Base-by-base conservation (phyloP, 2,888 invertebrate species). In the Agonum fuliginosum region DNA sequence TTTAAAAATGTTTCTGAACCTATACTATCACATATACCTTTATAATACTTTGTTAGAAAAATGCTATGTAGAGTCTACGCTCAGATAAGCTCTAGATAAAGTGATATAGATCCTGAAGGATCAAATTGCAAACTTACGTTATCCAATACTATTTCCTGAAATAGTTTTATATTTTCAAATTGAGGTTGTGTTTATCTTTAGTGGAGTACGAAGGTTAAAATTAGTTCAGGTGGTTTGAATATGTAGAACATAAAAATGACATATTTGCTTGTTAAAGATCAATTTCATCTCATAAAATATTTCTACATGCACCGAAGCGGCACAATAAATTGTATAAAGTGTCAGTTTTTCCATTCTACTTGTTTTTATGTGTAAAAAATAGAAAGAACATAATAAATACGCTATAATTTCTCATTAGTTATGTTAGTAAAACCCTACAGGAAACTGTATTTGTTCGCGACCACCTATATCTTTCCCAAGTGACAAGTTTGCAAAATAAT, bases 401-500 rank as follows among this genome's bases (percentile, higher is more conserved):
- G n/a, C 24, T 12, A 48, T 48, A 48, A 54, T 54, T 54, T 5
- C 54, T 54, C 54, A 54, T 54, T 54, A 54, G 12, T 2, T 24
- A n/a, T 24, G 37, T 10, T 37, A 37, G 8, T 2, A 10, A 6
- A 37, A 54, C 48, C 19, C n/a, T 48, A 12, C 54, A 54, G 54
- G 54, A 54, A 54, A 54, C n/a, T n/a, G 12, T 24, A 24, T 24
- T 20, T 27, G 37, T 37, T n/a, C 3, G 12, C 8, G 8, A n/a
- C 24, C 22, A 24, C 54, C 22, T 54, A 54, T 24, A 54, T 54
- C 54, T 54, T 54, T 48, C 10, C 37, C 10, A 3, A 48, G 62
- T 62, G 62, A 62, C 34, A 62, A 62, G 62, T 62, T 58, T 62
- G 17, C 17, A 67, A 67, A 41, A 67, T 67, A 67, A 22, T 67